A percentile compares a stretch with the other conserved stretches of the same genome.
phyloP scores from a whole-genome alignment of 1,140 invertebrate species.

The Drosophila pallidifrons region DNA sequence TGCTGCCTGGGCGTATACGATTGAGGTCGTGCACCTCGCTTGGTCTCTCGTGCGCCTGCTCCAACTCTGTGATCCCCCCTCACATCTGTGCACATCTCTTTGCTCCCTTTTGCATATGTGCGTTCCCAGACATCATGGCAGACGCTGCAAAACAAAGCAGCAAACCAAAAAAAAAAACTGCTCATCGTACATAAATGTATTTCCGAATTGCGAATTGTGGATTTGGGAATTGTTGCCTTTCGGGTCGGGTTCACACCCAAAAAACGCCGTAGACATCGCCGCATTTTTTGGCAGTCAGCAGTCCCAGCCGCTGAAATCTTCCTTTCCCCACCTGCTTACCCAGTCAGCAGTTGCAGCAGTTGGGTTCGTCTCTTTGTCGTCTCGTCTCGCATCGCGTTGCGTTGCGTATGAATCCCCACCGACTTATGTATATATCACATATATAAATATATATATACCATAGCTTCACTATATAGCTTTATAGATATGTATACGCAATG shows the following conservation, averaged over 20 bases:
- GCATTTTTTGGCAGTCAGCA: slow-evolving; percentile 64
- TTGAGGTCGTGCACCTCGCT: slow-evolving; percentile 79
- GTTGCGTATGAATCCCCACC: slow-evolving; percentile 31
- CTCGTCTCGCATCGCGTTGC: slow-evolving; percentile 36
- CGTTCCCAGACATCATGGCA: slow-evolving; percentile 77
- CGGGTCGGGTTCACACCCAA: slow-evolving; percentile 54
- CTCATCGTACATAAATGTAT: slow-evolving; percentile 70
- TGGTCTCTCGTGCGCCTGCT: slow-evolving; percentile 70
- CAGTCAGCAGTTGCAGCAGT: slow-evolving; percentile 2
- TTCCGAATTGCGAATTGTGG: slow-evolving; percentile 59
- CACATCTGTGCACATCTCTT: not conserved
- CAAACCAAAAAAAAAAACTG: slow-evolving; percentile 8
- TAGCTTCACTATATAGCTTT: slow-evolving; percentile 2
- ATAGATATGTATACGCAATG: slow-evolving; percentile 29
- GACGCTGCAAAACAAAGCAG: slow-evolving; percentile 54
- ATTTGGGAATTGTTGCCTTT: slow-evolving; percentile 46
- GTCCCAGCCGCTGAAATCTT: slow-evolving; percentile 19
- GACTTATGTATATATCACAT: not conserved
- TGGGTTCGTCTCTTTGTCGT: slow-evolving; percentile 16
- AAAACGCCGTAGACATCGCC: slow-evolving; percentile 5
- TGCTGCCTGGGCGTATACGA: slow-evolving; percentile 56
- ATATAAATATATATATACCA: slow-evolving; percentile 41
- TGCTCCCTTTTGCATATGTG: slow-evolving; percentile 52
- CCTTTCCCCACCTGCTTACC: not conserved
- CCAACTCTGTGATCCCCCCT: slow-evolving; percentile 30